Conservation (phyloP, 2,888 invertebrate genomes). For the Cheilosia pagana region DNA sequence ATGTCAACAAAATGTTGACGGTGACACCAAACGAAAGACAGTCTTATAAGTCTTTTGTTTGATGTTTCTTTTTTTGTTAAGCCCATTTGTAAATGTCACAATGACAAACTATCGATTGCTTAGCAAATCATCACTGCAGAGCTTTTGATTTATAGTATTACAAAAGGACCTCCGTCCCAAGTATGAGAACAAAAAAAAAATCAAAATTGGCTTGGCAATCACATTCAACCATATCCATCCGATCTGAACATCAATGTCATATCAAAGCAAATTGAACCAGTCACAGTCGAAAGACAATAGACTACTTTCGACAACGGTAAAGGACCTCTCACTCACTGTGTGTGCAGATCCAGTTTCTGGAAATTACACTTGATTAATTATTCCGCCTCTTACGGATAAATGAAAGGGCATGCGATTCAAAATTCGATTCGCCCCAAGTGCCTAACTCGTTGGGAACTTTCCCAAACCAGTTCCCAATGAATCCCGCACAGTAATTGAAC, state of each 20-base stretch:
- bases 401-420: conserved; percentile 49
- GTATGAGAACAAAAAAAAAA: conserved; percentile 11
- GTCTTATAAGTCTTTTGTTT: not conserved
- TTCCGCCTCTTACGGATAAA: conserved; percentile 42
- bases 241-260: conserved; percentile 45
- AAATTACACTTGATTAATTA: conserved; percentile 65
- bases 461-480: conserved; percentile 24
- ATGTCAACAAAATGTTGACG: conserved; percentile 53
- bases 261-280: conserved; percentile 39
- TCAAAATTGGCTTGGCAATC: conserved; percentile 36
- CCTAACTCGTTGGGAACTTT: conserved; percentile 15
- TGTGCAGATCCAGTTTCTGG: conserved; percentile 9
- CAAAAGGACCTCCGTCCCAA: conserved; percentile 24
- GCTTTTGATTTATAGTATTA: conserved; percentile 59
- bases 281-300: conserved; percentile 9
- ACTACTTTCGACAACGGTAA: not conserved
- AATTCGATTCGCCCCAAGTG: conserved; percentile 48
- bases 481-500: conserved; percentile 13
- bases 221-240: conserved; percentile 20
- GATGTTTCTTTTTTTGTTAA: not conserved
- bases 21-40: conserved; percentile 32
- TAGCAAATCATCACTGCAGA: conserved; percentile 63
- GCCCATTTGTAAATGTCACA: conserved; percentile 66
- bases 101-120: conserved; percentile 67
- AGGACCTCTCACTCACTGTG: conserved; percentile 11